These are phyloP conservation scores for Adrianichthys oophorus DNA, from an alignment of 2,797 vertebrate genomes.

Conservation along the genomic window DNA sequence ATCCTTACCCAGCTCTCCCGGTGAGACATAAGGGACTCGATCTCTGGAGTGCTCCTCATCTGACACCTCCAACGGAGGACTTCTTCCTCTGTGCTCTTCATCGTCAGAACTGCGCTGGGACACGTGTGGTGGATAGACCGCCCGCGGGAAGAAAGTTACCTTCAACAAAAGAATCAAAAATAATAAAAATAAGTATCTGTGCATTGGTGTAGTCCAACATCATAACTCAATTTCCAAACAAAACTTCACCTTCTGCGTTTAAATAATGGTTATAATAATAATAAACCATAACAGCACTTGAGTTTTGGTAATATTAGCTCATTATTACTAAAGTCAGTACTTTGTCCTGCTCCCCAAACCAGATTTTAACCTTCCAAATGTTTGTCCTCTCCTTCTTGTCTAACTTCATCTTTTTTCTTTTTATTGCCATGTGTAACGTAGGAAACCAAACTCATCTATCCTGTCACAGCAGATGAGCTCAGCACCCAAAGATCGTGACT, in stretches of 20 bases:
- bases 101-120: slow-evolving; percentile 93
- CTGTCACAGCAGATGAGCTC: background rate
- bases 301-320: too few relatives aligned
- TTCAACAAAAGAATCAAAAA: slow-evolving; percentile 48
- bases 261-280: too few relatives aligned
- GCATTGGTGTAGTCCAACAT: background rate
- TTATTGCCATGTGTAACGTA: too few relatives aligned
- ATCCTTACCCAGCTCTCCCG: slow-evolving; percentile 87
- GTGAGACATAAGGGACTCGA: slow-evolving; percentile 79
- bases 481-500: background rate
- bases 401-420: too few relatives aligned
- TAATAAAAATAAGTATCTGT: background rate
- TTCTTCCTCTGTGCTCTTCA: slow-evolving; percentile 88
- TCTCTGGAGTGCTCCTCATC: slow-evolving; percentile 90
- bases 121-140: slow-evolving; percentile 80
- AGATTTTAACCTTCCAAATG: too few relatives aligned
- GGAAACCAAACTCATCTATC: background rate
- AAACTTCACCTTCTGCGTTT: background rate
- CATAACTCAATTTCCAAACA: background rate
- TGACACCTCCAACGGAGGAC: slow-evolving; percentile 94
- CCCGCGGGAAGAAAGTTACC: slow-evolving; percentile 85
- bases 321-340: too few relatives aligned
- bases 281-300: too few relatives aligned
- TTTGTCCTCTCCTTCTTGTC: too few relatives aligned
- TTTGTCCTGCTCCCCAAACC: too few relatives aligned